Base-by-base conservation (phyloP, 2,113 vertebrate species). In the Athene cunicularia region DNA sequence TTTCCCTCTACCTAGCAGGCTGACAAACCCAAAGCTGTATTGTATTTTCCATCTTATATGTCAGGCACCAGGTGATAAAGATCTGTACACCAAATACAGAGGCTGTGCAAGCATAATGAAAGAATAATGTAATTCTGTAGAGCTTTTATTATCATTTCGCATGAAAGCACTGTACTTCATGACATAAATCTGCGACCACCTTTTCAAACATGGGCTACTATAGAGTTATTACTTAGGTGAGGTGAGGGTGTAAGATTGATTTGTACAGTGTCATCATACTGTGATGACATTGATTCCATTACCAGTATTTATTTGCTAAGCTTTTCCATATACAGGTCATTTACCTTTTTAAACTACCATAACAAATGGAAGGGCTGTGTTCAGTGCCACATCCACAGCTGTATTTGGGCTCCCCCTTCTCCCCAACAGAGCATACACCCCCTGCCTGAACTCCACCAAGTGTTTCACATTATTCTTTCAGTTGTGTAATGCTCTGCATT, bases 1-100 rank as follows among this genome's bases (percentile, higher is more conserved):
- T 1, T 3, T 3, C 14, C 32, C 58, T 41, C 7, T 50, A 83
- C 11, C 52, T 62, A 21, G 58, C 22, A 71, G 21, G 28, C 58
- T 83, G 64, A 71, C 47, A 60, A 66, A 33, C 33, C 9, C 35
- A 37, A 80, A 88, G 21, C 35, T 32, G 17, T 74, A 37, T 50
- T 77, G 56, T 84, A 20, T 75, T 91, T 60, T 79, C 56, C 39
- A 63, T 62, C 59, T 72, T 55, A 2, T 10, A 24, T 13, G 27
- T 75, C 64, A 63, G 68, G 49, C 27, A 87, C 8, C 30, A 68
- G 92, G 64, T 88, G 87, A 88, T 64, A 72, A 94, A 81, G 80
- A 85, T 58, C 76, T 86, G 58, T 67, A 85, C 88, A 71, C 52
- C 66, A 82, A 81, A 93, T 22, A 45, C 84, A 87, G 80, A 90